Percentiles rank a stretch among this genome's conserved stretches.
phyloP scores from a whole-genome alignment of 2,888 invertebrate genomes.

The Heterodera filipjevi region DNA sequence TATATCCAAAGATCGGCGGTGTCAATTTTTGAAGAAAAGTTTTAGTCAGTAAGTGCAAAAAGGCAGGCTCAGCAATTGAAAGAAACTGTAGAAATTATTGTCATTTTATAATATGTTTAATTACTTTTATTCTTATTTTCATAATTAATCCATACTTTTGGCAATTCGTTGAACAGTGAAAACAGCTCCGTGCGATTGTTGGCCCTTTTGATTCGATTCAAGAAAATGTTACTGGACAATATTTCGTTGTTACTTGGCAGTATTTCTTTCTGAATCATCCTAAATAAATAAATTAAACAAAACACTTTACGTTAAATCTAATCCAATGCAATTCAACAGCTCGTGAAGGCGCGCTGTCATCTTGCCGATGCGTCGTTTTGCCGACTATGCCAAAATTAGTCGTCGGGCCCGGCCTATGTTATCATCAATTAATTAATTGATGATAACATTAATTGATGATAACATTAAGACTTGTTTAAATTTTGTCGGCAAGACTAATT shows the following conservation, averaged over 20 bases:
- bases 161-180: neutral
- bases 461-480: no score
- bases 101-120: no score
- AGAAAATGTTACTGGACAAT: constrained; percentile 36
- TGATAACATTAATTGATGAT: no score
- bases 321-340: no score
- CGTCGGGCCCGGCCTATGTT: no score
- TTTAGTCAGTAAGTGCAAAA: neutral
- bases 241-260: neutral
- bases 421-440: no score
- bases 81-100: neutral
- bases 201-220: constrained; percentile 37
- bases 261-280: neutral
- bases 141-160: neutral
- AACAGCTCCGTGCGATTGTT: neutral
- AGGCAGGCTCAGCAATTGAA: neutral
- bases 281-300: neutral
- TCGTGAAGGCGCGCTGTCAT: no score
- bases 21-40: constrained; percentile 19
- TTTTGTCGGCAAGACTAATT: no score
- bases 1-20: constrained; percentile 9
- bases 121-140: neutral
- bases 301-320: no score
- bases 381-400: no score
- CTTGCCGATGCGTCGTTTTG: no score